Percentiles rank a stretch among this genome's conserved stretches.
Conservation (phyloP, 1,140 invertebrate genomes). For the Lordiphosa stackelbergi region DNA sequence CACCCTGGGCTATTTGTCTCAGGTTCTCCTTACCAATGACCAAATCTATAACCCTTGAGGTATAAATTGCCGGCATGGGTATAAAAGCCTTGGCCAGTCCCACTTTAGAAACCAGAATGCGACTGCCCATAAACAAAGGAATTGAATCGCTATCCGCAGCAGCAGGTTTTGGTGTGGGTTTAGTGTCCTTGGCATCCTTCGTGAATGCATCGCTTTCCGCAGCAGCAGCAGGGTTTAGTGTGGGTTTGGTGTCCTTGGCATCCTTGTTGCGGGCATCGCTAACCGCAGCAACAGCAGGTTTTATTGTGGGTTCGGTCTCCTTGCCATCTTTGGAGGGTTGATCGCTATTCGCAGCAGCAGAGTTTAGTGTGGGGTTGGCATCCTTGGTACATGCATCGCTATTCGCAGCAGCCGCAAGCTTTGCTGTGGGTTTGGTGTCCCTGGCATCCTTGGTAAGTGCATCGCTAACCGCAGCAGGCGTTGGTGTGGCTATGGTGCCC, state of each 20-base stretch:
- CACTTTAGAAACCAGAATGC: constrained; percentile 45
- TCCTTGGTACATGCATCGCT: no score
- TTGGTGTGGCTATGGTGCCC: not conserved
- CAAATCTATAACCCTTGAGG: constrained; percentile 60
- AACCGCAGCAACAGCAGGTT: not conserved
- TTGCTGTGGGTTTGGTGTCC: no score
- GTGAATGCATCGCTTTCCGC: no score
- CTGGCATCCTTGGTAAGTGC: not conserved
- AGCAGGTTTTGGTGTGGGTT: not conserved
- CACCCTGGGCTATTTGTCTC: constrained; percentile 33
- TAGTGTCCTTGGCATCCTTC: not conserved
- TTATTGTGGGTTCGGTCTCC: no score
- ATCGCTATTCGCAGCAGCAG: not conserved
- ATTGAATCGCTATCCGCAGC: constrained; percentile 19
- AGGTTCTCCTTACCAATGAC: constrained; percentile 62
- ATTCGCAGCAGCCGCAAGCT: no score
- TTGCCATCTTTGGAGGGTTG: no score
- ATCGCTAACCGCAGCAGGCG: not conserved
- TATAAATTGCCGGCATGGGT: constrained; percentile 57
- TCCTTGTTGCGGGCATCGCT: no score
- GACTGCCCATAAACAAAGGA: constrained; percentile 54
- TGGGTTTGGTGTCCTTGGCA: no score
- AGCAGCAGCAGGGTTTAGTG: no score
- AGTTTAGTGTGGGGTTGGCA: not conserved
- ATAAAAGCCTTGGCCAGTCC: constrained; percentile 52